These are phyloP conservation scores for Heliangelus exortis DNA, from an alignment of 2,797 vertebrate genomes.

Conservation along the genomic window DNA sequence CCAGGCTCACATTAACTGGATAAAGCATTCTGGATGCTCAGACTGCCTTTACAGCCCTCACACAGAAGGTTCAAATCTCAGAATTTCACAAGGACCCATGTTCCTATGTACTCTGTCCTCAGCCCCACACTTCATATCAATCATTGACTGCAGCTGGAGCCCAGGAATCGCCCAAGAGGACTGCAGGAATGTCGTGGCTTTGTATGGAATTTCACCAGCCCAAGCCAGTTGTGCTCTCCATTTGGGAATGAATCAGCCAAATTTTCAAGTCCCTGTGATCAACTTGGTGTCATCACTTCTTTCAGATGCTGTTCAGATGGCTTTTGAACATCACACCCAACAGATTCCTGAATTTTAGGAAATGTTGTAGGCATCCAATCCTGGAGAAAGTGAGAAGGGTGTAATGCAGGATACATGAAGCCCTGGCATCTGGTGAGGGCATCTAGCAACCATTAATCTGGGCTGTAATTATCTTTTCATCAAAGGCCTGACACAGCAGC, in stretches of 20 bases:
- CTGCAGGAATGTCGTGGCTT: constrained; percentile 21
- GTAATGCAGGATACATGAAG: not conserved
- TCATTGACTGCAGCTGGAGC: constrained; percentile 45
- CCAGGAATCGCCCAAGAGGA: not conserved
- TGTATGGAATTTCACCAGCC: constrained; percentile 31
- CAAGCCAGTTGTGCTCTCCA: not conserved
- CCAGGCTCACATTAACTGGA: not conserved
- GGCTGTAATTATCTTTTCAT: constrained; percentile 16
- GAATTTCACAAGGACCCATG: constrained; percentile 22
- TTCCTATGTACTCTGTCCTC: constrained; percentile 25
- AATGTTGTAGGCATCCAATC: not conserved
- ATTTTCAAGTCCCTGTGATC: not conserved
- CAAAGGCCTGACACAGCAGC: not conserved
- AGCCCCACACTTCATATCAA: constrained; percentile 1
- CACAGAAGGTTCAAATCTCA: not conserved
- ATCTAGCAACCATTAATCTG: not conserved
- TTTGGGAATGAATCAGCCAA: not conserved
- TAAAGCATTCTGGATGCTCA: not conserved
- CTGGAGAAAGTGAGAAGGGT: not conserved
- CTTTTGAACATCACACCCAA: not conserved
- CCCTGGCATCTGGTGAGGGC: not conserved
- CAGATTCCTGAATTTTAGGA: not conserved
- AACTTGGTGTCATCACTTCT: not conserved
- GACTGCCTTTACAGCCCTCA: not conserved
- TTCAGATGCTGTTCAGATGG: not conserved